Evolutionary conservation across 2,888 invertebrate species (phyloP), one percentile per base, ranked within the genome.

Genomic region (Anthophora plumipes): DNA sequence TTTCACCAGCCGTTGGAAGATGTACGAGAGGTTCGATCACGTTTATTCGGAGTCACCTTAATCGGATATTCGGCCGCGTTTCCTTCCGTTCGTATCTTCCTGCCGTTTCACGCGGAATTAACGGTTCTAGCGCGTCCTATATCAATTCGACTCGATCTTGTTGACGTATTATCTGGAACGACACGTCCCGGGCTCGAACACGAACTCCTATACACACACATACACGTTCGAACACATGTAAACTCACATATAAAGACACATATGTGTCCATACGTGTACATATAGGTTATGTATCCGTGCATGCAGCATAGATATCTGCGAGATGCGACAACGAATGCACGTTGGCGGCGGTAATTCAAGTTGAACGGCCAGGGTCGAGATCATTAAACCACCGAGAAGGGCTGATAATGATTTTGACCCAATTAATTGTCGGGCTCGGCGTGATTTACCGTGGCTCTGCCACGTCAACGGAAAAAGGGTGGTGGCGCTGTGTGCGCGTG

Each of bases 371-470:
- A 82, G 76, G 85, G 81, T 84, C 87, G 77, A 52, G 78, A 83
- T 85, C 85, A 82, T 87, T 87, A 87, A 83, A 82, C 77, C 68
- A 43, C 59, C 68, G 79, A 72, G 80, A 72, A 68, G 63, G 66
- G 75, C 80, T 77, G 83, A 84, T 87, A 87, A 85, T 87, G 80
- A 85, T 87, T 87, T 80, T 82, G 85, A 84, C 77, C 85, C 63
- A 83, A 87, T 87, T 84, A 83, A 81, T 87, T 71, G 77, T 67
- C 68, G 54, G 59, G 50, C 48, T 25, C n/a, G 66, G 64, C 52
- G 54, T 73, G 83, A 77, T 83, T 82, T 77, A 80, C 63, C 80
- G 48, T 41, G 61, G 22, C 54, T 31, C 22, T 39, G 46, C 57
- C 31, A 43, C 41, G 31, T 69, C 48, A 66, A 54, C 70, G 60